These are phyloP conservation scores for Zaprionus ornatus DNA, from an alignment of 1,140 invertebrate species.

Conservation along the genomic window DNA sequence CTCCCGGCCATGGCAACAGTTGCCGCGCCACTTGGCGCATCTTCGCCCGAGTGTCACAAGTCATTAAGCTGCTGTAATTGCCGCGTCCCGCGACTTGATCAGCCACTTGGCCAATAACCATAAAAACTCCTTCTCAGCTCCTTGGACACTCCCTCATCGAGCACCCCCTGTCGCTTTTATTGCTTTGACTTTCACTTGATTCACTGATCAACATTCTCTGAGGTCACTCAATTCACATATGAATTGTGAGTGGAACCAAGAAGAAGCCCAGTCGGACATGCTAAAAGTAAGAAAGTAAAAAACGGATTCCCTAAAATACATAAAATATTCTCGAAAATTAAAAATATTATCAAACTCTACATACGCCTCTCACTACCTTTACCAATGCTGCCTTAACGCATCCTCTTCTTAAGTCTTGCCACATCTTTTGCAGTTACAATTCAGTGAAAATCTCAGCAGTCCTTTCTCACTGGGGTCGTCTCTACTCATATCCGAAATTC, in stretches of 20 bases:
- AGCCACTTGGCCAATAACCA: conserved; percentile 61
- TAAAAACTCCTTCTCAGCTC: conserved; percentile 52
- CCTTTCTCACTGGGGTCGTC: not conserved
- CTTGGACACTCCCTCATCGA: conserved; percentile 12
- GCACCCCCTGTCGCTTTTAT: conserved; percentile 68
- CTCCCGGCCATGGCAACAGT: conserved; percentile 46
- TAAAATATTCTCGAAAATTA: too few relatives aligned
- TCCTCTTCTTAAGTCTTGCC: not conserved
- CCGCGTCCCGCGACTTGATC: conserved; percentile 42
- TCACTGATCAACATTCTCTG: conserved; percentile 21
- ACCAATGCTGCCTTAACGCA: not conserved
- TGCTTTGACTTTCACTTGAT: conserved; percentile 69
- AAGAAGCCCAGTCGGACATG: not conserved
- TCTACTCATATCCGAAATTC: conserved; percentile 66
- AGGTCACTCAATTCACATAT: conserved; percentile 53
- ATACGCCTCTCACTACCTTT: too few relatives aligned
- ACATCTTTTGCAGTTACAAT: not conserved
- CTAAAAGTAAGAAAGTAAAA: too few relatives aligned
- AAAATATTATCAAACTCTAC: too few relatives aligned
- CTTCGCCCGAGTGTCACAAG: conserved; percentile 49
- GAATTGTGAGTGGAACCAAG: conserved; percentile 49
- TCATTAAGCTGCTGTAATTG: conserved; percentile 79
- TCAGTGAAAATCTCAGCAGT: not conserved
- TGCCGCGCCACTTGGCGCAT: conserved; percentile 6
- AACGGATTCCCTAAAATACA: too few relatives aligned